Conservation (phyloP, 2,113 vertebrate species). For the Xiphophorus couchianus region DNA sequence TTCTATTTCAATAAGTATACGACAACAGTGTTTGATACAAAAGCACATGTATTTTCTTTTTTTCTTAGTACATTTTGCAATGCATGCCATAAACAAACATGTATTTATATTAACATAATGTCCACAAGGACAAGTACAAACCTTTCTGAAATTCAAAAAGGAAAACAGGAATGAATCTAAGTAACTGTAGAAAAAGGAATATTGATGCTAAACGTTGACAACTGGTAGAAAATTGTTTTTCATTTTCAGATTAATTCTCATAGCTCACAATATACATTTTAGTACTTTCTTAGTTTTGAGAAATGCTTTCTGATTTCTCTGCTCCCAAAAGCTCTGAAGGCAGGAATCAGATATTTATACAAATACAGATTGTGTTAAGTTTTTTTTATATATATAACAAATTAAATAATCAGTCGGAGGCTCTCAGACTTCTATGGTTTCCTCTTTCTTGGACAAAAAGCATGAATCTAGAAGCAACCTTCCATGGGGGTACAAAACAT, state of each 20-base stretch:
- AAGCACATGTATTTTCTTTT: conserved; percentile 66
- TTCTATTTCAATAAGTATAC: background rate
- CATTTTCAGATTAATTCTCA: conserved; percentile 56
- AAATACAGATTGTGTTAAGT: conserved; percentile 4
- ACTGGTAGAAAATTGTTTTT: conserved; percentile 6
- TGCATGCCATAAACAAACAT: conserved; percentile 69
- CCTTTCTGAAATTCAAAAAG: conserved; percentile 69
- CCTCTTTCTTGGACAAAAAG: conserved; percentile 18
- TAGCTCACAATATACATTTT: conserved; percentile 64
- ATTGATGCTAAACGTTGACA: conserved; percentile 60
- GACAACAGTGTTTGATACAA: conserved; percentile 58
- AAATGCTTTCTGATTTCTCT: conserved; percentile 46
- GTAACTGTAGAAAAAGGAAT: conserved; percentile 62
- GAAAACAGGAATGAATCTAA: conserved; percentile 58
- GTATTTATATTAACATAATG: conserved; percentile 63
- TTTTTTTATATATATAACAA: background rate
- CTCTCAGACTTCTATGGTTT: conserved; percentile 1
- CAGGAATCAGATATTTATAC: conserved; percentile 39
- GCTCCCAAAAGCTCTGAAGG: conserved; percentile 48
- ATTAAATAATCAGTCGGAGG: background rate
- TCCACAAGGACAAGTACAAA: conserved; percentile 81
- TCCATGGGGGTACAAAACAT: conserved; percentile 33
- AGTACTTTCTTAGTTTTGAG: conserved; percentile 46
- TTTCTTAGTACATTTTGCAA: conserved; percentile 66
- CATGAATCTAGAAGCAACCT: conserved; percentile 30